phyloP scores from a whole-genome alignment of 2,113 vertebrate genomes.

The Eretmochelys imbricata region DNA sequence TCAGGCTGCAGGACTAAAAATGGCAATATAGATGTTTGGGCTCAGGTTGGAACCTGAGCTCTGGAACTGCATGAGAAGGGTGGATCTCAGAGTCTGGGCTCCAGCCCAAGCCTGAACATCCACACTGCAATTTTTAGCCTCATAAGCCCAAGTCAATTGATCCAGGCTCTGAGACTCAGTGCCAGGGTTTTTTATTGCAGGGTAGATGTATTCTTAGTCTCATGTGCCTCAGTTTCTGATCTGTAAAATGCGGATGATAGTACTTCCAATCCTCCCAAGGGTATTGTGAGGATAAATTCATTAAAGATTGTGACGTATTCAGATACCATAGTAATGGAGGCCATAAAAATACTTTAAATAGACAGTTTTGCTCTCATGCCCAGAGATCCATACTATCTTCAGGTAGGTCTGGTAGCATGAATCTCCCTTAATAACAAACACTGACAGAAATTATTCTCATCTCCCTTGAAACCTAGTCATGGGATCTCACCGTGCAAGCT shows the following conservation, averaged over 20 bases:
- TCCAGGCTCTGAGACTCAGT: not conserved
- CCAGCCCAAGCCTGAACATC: too few species aligned
- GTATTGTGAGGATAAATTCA: not conserved
- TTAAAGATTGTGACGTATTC: not conserved
- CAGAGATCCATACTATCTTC: not conserved
- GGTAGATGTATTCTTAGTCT: not conserved
- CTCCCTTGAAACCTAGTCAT: not conserved
- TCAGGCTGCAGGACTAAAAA: not conserved
- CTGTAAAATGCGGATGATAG: not conserved
- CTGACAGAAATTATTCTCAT: not conserved
- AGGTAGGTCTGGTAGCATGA: not conserved
- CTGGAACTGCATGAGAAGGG: accelerated
- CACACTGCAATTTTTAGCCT: too few species aligned
- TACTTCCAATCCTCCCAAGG: not conserved
- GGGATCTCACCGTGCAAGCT: not conserved
- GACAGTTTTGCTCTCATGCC: not conserved
- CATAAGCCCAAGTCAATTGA: too few species aligned
- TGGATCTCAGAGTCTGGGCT: not conserved
- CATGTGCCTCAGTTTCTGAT: not conserved
- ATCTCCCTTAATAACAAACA: not conserved
- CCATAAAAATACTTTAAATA: not conserved
- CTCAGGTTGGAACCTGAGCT: not conserved
- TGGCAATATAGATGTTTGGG: not conserved
- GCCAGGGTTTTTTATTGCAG: not conserved
- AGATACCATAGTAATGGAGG: accelerated